phyloP scores from a whole-genome alignment of 2,888 invertebrate species.

The Agrotis ipsilon region DNA sequence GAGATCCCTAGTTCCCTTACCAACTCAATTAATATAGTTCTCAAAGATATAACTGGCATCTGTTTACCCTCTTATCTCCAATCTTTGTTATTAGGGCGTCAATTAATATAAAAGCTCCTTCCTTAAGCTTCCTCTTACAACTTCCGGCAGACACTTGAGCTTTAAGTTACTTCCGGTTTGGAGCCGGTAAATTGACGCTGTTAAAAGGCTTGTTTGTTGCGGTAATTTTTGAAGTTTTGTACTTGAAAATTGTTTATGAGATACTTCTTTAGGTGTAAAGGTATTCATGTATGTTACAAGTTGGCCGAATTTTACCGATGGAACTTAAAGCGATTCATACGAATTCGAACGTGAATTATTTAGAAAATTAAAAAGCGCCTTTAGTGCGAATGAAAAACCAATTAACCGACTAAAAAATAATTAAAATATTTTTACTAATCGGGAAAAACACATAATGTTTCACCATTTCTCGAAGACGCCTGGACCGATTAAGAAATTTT shows the following conservation, averaged over 20 bases:
- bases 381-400: too few species aligned
- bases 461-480: too few species aligned
- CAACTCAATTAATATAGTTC: slow-evolving; percentile 19
- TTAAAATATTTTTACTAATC: too few species aligned
- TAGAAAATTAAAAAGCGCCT: too few species aligned
- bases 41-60: slow-evolving; percentile 8
- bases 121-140: slow-evolving; percentile 51
- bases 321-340: too few species aligned
- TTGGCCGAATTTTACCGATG: too few species aligned
- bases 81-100: slow-evolving; percentile 46
- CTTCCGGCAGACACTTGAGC: slow-evolving; percentile 68
- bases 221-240: background rate
- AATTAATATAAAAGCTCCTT: slow-evolving; percentile 72
- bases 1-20: background rate
- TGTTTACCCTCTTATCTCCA: slow-evolving; percentile 40
- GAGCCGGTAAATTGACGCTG: slow-evolving; percentile 34
- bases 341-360: too few species aligned
- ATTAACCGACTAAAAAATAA: too few species aligned
- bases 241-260: background rate
- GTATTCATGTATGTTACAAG: too few species aligned
- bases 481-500: too few species aligned
- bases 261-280: too few species aligned
- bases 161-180: slow-evolving; percentile 58
- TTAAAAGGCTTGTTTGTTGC: slow-evolving; percentile 23
- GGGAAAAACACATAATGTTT: too few species aligned